Conservation (phyloP, 2,113 vertebrate species). For the Corapipo altera region DNA sequence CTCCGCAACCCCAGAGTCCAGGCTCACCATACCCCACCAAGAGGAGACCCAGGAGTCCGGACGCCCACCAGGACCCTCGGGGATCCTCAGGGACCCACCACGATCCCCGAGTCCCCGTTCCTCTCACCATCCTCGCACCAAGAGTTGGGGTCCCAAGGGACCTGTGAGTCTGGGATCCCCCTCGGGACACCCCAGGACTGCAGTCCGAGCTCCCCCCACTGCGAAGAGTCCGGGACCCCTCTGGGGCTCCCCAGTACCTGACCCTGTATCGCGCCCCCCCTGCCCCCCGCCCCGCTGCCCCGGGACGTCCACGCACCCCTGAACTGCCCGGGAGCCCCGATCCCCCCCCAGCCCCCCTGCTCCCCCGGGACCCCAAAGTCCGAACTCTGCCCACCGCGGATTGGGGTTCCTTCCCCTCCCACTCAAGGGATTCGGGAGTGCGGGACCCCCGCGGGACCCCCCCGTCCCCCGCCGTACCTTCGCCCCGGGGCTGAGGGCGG, state of each 20-base stretch:
- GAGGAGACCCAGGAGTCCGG: background rate
- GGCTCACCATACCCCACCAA: background rate
- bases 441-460: background rate
- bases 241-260: background rate
- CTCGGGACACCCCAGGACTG: background rate
- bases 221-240: background rate
- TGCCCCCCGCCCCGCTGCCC: too few species aligned
- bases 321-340: background rate
- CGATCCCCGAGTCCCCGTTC: background rate
- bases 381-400: background rate
- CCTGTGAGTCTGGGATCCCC: background rate
- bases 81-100: background rate
- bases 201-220: background rate
- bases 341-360: background rate
- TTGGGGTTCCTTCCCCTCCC: background rate
- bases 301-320: background rate
- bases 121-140: background rate
- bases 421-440: background rate
- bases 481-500: background rate
- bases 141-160: background rate
- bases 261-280: background rate
- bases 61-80: background rate
- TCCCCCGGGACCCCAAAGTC: background rate
- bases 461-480: background rate
- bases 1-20: fast-evolving